Evolutionary conservation across 2,888 invertebrate species (phyloP), one percentile per base, ranked within the genome.

Genomic region (Ypsolopha scabrella): DNA sequence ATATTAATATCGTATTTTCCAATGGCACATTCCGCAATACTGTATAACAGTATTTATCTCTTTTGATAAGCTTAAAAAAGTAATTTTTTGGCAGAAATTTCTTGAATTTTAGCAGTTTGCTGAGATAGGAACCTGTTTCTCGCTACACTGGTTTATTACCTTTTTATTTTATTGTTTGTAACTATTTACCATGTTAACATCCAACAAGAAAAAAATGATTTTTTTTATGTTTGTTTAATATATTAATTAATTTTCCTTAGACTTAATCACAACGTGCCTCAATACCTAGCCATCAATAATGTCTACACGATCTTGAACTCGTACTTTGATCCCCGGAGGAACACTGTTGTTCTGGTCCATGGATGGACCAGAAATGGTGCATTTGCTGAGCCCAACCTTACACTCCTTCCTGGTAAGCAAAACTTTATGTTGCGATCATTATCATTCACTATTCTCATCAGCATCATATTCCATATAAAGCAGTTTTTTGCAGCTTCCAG

Each of bases 301-400:
- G 66, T 54, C 0, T 49, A 57, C 45, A 75, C 77, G 0, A 54
- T 79, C 46, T 58, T 9, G 0, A 53, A 51, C 45, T 79, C 79
- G 0, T 68, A 76, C 58, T 79, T 78, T 57, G 68, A 72, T 48
- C 52, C 65, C 0, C 53, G 51, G 9, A 50, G 57, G 0, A 66
- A 68, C 0, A 77, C 72, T 0, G 62, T 72, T 0, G 62, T 78
- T 2, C 51, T 77, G 10, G 70, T 54, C 24, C 79, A 80, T 51
- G 80, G 80, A 1, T 79, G 80, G 75, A 64, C 71, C 39, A 64
- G 69, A 54, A 69, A 63, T 56, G 65, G 59, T 41, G 33, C 64
- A 43, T 66, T 24, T 24, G 24, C 67, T 2, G 60, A 64, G 1
- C 55, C 66, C 13, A 78, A 78, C 53, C 67, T 71, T 7, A 55